Conservation (phyloP, 2,888 invertebrate genomes). For the Amaurobius ferox region DNA sequence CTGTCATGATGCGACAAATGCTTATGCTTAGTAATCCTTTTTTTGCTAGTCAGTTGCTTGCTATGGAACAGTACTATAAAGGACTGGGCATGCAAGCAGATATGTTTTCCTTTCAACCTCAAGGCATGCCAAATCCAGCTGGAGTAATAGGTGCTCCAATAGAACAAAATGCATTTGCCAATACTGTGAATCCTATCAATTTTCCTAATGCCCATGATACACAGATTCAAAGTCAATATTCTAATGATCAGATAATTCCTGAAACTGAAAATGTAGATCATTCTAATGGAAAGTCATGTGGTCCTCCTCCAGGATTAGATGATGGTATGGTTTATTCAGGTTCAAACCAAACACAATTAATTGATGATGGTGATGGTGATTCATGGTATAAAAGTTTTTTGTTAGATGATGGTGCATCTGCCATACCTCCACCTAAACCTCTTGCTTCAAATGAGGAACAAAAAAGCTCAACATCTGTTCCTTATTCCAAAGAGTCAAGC, state of each 20-base stretch:
- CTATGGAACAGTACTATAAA: constrained; percentile 39
- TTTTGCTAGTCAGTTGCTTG: constrained; percentile 23
- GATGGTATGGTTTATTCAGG: background rate
- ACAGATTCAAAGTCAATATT: background rate
- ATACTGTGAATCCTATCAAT: background rate
- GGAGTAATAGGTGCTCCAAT: background rate
- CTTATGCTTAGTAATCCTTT: constrained; percentile 40
- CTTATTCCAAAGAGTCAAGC: background rate
- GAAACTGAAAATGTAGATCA: background rate
- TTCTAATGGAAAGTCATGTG: background rate
- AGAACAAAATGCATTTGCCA: background rate
- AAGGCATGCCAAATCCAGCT: background rate
- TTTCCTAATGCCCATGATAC: too few species aligned
- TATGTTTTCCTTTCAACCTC: background rate
- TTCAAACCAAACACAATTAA: too few species aligned
- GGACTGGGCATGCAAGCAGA: constrained; percentile 13
- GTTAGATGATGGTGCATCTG: background rate
- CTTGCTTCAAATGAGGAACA: background rate
- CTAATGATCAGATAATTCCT: background rate
- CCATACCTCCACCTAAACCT: constrained; percentile 40
- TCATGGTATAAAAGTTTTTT: constrained; percentile 10
- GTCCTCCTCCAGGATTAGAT: background rate
- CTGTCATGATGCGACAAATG: constrained; percentile 34
- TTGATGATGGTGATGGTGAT: background rate
- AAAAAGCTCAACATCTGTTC: background rate